Evolutionary conservation across 2,797 vertebrate species (phyloP), one percentile per base, ranked within the genome.

Genomic region (Valencia hispanica): DNA sequence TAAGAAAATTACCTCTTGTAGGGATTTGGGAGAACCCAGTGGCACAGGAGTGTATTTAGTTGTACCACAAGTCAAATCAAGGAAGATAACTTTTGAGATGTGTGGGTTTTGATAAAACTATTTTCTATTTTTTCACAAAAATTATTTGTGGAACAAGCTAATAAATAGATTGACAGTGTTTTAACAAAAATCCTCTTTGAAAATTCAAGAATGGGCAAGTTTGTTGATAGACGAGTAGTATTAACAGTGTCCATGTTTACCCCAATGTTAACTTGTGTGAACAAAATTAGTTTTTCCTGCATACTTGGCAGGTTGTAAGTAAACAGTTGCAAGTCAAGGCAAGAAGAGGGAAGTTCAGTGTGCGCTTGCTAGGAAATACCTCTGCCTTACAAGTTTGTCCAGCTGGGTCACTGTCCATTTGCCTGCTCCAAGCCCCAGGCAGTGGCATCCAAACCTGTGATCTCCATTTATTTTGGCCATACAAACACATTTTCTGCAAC

Each of bases 391-490:
- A 50, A 68, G 78, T 57, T 73, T 79, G 73, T 80, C 80, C 86
- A 88, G 79, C 88, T 90, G 82, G 88, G 86, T 87, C 84, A 86
- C 18, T 68, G 79, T 87, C 84, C 77, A 55, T 78, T 80, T 68
- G 55, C 39, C 15, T 11, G 11, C 76, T 73, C 25, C 79, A 79
- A 41, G 73, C 86, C 89, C 70, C 66, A 73, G 89, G 86, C 85
- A 41, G 39, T 85, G 82, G 86, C 87, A 81, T 61, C 75, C 77
- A 70, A 68, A 83, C 75, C 74, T 74, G 75, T 82, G 76, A 86
- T 92, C 84, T 91, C 84, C 79, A 81, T 87, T 89, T 87, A 79
- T 87, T 84, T 84, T 77, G 77, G 82, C 79, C 88, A 78, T 83
- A 91, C 82, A 84, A 87, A 91, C 79, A 84, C 80, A 83, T 88